Conservation (phyloP, 1,140 invertebrate species). For the Heliothis virescens region DNA sequence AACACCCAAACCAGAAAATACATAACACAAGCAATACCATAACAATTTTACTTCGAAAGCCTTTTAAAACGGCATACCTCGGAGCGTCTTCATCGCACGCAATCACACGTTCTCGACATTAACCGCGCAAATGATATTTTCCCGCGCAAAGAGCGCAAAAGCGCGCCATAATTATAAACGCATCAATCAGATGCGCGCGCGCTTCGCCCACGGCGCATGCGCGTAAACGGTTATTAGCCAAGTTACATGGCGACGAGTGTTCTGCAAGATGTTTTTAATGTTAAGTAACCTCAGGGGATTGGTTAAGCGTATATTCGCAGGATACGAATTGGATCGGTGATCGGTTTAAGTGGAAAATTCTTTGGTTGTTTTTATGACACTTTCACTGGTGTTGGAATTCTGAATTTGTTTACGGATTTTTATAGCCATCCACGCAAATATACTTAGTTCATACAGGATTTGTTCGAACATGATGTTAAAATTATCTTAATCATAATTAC, state of each 20-base stretch:
- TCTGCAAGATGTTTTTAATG: constrained; percentile 29
- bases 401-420: background rate
- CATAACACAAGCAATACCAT: background rate
- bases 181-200: constrained; percentile 75
- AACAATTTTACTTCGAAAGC: background rate
- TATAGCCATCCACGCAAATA: too few relatives aligned
- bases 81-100: constrained; percentile 28
- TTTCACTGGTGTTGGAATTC: constrained; percentile 11
- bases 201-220: constrained; percentile 56
- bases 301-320: constrained; percentile 26
- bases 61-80: constrained; percentile 9
- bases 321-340: constrained; percentile 24
- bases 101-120: constrained; percentile 51
- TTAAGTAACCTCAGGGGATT: constrained; percentile 21
- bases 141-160: constrained; percentile 68
- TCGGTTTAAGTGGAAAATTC: constrained; percentile 19
- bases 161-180: constrained; percentile 79
- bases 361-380: constrained; percentile 4
- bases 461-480: too few relatives aligned
- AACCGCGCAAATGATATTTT: constrained; percentile 70
- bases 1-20: background rate
- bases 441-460: too few relatives aligned
- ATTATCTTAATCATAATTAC: too few relatives aligned
- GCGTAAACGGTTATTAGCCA: constrained; percentile 57
- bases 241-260: constrained; percentile 44